Conservation (phyloP, 2,113 vertebrate species). For the Lampris incognitus region DNA sequence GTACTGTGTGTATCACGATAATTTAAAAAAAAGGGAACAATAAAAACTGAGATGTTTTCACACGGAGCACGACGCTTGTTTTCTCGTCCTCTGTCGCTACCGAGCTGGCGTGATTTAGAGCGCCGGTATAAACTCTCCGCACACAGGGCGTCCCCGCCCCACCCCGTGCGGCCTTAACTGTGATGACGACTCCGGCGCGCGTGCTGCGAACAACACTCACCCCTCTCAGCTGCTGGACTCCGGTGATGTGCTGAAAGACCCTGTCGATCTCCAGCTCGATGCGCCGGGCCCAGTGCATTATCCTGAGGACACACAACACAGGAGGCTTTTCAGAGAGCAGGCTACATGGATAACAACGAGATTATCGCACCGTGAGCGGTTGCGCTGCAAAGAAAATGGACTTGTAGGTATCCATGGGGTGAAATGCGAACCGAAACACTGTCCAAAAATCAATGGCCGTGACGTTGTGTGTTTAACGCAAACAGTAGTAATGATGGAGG, state of each 20-base stretch:
- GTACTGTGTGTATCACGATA: neutral
- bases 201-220: constrained; percentile 80
- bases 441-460: neutral
- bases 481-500: no score
- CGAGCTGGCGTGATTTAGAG: constrained; percentile 36
- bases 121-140: constrained; percentile 18
- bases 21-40: neutral
- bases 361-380: neutral
- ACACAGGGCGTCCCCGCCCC: constrained; percentile 19
- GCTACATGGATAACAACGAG: constrained; percentile 23
- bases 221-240: constrained; percentile 93
- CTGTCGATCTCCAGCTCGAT: constrained; percentile 98
- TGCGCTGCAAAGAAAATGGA: constrained; percentile 3
- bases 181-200: constrained; percentile 40
- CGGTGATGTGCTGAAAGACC: constrained; percentile 96
- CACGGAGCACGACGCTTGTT: constrained; percentile 19
- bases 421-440: neutral
- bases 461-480: neutral
- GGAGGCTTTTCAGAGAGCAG: constrained; percentile 45
- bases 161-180: constrained; percentile 30
- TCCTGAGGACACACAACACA: constrained; percentile 84
- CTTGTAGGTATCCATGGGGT: neutral
- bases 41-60: constrained; percentile 17
- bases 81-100: constrained; percentile 25
- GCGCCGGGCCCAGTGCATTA: constrained; percentile 97